Base-by-base conservation (phyloP, 30 jellyfish, hydroid and myxozoan species). In the Sanderia malayensis region DNA sequence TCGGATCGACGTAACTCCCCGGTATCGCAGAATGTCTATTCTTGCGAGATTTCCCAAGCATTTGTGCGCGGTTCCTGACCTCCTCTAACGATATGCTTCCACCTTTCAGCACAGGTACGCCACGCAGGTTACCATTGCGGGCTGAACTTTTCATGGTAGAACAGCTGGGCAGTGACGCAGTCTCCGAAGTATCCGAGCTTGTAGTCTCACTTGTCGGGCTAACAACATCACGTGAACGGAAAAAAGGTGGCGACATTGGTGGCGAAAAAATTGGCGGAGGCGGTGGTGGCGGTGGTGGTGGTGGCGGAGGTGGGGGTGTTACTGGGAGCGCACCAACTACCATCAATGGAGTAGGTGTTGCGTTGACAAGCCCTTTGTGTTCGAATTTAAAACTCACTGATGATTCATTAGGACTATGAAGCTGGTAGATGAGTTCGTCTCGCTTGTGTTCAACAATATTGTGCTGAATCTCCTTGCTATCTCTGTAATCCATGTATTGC, bases 271-370 rank as follows among this genome's bases (percentile, higher is more conserved):
- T 76, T 0, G 85, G 84, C 0, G 85, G 94, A 0, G 94, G 94
- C 0, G 86, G 94, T 24, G 94, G 94, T 13, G 94, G 94, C 19
- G 94, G 94, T 0, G 94, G 94, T 0, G 94, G 94, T 18, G 94
- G 94, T 0, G 94, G 94, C 22, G 94, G 86, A 0, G 94, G 86
- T 0, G 86, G 82, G 1, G 82, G 82, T 11, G 70, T 28, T 32
- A 46, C 21, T 13, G 82, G 76, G 4, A 81, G 73, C 28, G 57
- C 62, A 11, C 67, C 81, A 2, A 78, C 33, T 69, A 78, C 70
- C 94, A 82, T 82, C 45, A 82, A 53, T 8, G 94, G 94, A 46
- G 94, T 82, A 24, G 94, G 94, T 31, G 33, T 80, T 13, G 94
- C 94, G 37, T 82, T 82, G 46, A 82, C 84, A 17, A 82, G 86